A percentile compares a stretch with the other conserved stretches of the same genome.
These are phyloP conservation scores for Siniperca chuatsi DNA, from an alignment of 2,113 vertebrate species.

Conservation along the genomic window DNA sequence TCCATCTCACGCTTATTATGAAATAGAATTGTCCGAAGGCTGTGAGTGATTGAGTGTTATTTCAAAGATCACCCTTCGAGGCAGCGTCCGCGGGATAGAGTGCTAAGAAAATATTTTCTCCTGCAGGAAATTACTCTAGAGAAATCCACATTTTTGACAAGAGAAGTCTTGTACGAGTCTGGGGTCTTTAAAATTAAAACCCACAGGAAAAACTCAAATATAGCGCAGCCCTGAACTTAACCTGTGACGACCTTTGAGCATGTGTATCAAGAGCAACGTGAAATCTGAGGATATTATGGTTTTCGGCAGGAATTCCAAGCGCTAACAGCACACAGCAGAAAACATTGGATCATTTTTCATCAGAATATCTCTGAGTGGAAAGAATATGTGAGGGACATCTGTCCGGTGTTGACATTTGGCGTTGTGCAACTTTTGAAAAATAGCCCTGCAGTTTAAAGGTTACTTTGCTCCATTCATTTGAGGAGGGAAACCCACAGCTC, in stretches of 20 bases:
- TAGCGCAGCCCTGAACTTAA: neutral
- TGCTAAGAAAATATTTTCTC: constrained; percentile 37
- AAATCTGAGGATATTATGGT: constrained; percentile 35
- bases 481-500: constrained; percentile 13
- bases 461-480: constrained; percentile 7
- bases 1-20: neutral
- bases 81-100: neutral
- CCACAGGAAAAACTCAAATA: neutral
- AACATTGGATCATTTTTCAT: neutral
- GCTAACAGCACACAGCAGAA: neutral
- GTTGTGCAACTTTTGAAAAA: constrained; percentile 9
- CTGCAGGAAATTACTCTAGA: constrained; percentile 18
- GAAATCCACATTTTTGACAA: constrained; percentile 25
- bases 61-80: constrained; percentile 36
- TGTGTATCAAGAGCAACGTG: neutral
- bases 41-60: constrained; percentile 25
- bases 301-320: constrained; percentile 3
- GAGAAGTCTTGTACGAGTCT: neutral
- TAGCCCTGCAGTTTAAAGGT: neutral
- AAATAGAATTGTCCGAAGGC: constrained; percentile 29
- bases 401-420: constrained; percentile 12
- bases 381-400: constrained; percentile 10
- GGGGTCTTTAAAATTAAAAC: constrained; percentile 22
- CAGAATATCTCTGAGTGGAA: neutral
- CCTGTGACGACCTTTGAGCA: neutral